These are phyloP conservation scores for Paragorgia papillata DNA, from an alignment of 92 coral and sea anemone species.

Conservation along the genomic window DNA sequence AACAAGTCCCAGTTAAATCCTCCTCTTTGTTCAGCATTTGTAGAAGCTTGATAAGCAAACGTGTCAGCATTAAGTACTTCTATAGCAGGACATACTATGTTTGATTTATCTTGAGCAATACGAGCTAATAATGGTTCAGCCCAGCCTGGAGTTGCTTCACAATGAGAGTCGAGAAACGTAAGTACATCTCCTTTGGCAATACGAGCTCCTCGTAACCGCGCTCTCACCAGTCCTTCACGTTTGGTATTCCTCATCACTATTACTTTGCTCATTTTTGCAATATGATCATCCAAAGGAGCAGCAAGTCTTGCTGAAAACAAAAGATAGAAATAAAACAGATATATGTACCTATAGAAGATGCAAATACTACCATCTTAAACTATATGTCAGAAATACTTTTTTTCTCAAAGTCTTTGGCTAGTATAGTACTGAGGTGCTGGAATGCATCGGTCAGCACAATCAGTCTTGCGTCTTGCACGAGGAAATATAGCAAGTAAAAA, in stretches of 20 bases:
- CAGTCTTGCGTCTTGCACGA: no score
- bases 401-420: no score
- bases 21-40: constrained; percentile 95
- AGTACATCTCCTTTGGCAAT: constrained; percentile 87
- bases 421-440: no score
- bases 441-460: no score
- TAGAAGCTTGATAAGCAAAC: constrained; percentile 93
- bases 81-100: constrained; percentile 99
- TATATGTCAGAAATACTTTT: no score
- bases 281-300: constrained; percentile 82
- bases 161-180: constrained; percentile 95
- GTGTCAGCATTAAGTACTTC: constrained; percentile 98
- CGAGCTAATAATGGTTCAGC: constrained; percentile 94
- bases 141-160: constrained; percentile 99
- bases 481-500: no score
- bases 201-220: constrained; percentile 87
- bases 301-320: constrained; percentile 72
- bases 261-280: constrained; percentile 72
- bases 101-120: constrained; percentile 77
- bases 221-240: constrained; percentile 96
- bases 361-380: no score
- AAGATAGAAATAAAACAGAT: neutral
- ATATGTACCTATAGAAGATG: no score
- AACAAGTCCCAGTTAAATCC: constrained; percentile 99
- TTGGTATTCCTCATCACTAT: constrained; percentile 79